Conservation (phyloP, 2,113 vertebrate genomes). For the Seriola rivoliana region DNA sequence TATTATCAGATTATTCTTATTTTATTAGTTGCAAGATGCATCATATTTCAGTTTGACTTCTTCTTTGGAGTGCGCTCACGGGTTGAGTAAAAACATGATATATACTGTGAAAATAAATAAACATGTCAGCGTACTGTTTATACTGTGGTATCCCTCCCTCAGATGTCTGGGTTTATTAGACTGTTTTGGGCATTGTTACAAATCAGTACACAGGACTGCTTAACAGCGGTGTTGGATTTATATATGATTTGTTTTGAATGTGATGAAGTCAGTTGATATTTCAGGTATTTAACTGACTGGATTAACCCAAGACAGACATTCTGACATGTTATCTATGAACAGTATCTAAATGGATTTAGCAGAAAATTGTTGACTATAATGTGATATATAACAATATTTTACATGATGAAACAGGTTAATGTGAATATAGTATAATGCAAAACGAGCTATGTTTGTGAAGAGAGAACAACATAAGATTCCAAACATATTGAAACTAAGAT, state of each 20-base stretch:
- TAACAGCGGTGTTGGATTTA: too few species aligned
- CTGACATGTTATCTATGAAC: too few species aligned
- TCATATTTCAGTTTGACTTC: neutral
- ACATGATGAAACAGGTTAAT: neutral
- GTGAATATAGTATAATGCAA: too few species aligned
- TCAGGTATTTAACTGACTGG: neutral
- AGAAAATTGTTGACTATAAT: too few species aligned
- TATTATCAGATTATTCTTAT: neutral
- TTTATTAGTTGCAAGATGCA: neutral
- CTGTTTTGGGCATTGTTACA: neutral
- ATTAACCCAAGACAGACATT: neutral
- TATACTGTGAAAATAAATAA: too few species aligned
- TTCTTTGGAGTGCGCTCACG: neutral
- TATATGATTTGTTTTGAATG: neutral
- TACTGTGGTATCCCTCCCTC: neutral
- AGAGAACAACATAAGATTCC: too few species aligned
- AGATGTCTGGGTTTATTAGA: neutral
- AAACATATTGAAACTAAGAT: too few species aligned
- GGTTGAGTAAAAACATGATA: neutral
- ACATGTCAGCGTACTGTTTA: neutral
- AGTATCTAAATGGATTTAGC: too few species aligned
- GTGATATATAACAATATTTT: neutral
- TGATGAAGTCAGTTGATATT: neutral
- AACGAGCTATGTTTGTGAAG: too few species aligned
- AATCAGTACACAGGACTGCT: neutral